phyloP scores from a whole-genome alignment of 2,888 invertebrate species.

The Apotomis turbidana region DNA sequence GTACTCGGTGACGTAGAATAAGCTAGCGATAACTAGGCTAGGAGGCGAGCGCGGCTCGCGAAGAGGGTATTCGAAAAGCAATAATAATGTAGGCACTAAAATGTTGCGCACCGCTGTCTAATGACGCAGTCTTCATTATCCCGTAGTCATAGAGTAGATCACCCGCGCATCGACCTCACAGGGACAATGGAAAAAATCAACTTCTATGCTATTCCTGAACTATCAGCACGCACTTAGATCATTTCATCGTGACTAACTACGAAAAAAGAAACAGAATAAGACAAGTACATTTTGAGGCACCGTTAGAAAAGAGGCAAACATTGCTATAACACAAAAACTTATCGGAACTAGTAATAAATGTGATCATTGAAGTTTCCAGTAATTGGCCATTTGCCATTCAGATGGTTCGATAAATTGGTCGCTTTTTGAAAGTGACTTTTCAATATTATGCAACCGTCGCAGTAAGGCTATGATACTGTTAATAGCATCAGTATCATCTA shows the following conservation, averaged over 20 bases:
- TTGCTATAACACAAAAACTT: too few relatives aligned
- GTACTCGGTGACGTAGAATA: conserved; percentile 48
- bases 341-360: not conserved
- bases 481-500: not conserved
- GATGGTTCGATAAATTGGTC: not conserved
- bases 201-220: not conserved
- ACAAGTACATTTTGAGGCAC: not conserved
- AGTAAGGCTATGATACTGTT: not conserved
- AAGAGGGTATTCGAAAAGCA: conserved; percentile 84
- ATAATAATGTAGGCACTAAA: conserved; percentile 80
- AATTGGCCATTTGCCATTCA: not conserved
- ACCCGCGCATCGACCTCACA: conserved; percentile 43
- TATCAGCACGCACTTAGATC: not conserved
- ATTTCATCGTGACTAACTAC: too few relatives aligned
- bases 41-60: conserved; percentile 75
- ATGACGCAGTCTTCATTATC: conserved; percentile 59
- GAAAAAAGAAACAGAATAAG: too few relatives aligned
- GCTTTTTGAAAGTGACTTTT: not conserved
- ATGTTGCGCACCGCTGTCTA: conserved; percentile 78
- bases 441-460: too few relatives aligned
- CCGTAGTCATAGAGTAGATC: conserved; percentile 66
- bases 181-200: conserved; percentile 32
- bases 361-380: not conserved
- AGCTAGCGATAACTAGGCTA: conserved; percentile 70
- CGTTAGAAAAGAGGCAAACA: not conserved